phyloP scores from a whole-genome alignment of 2,113 vertebrate genomes.

The Malurus alboscapulatus region DNA sequence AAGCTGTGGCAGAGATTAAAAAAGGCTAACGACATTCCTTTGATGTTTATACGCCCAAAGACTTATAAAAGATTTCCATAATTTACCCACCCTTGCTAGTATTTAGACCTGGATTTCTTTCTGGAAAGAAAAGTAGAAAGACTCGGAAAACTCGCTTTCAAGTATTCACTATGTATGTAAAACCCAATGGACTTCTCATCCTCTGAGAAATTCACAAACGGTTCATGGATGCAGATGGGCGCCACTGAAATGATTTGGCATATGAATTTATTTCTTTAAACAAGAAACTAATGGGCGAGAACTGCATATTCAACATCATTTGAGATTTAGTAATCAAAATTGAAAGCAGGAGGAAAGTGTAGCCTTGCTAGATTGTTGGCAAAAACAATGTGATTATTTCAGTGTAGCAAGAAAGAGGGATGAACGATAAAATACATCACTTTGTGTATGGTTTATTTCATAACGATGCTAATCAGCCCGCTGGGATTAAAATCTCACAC shows the following conservation, averaged over 20 bases:
- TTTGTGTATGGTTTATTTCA: slow-evolving; percentile 63
- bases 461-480: slow-evolving; percentile 67
- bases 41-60: slow-evolving; percentile 72
- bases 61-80: slow-evolving; percentile 74
- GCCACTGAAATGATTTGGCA: slow-evolving; percentile 1
- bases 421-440: slow-evolving; percentile 10
- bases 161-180: slow-evolving; percentile 56
- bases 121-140: slow-evolving; percentile 67
- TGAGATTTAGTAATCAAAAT: slow-evolving; percentile 7
- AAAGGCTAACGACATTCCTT: slow-evolving; percentile 65
- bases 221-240: slow-evolving; percentile 20
- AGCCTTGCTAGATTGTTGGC: neutral
- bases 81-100: slow-evolving; percentile 64
- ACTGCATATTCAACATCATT: neutral
- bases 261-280: neutral
- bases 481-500: slow-evolving; percentile 47
- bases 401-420: neutral
- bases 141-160: slow-evolving; percentile 66
- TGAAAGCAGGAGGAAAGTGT: slow-evolving; percentile 11
- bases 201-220: slow-evolving; percentile 32
- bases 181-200: slow-evolving; percentile 39
- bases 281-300: neutral
- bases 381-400: neutral
- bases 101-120: slow-evolving; percentile 71
- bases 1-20: slow-evolving; percentile 67